phyloP scores from a whole-genome alignment of 1,140 invertebrate species.

The Apocrypta bakeri region DNA sequence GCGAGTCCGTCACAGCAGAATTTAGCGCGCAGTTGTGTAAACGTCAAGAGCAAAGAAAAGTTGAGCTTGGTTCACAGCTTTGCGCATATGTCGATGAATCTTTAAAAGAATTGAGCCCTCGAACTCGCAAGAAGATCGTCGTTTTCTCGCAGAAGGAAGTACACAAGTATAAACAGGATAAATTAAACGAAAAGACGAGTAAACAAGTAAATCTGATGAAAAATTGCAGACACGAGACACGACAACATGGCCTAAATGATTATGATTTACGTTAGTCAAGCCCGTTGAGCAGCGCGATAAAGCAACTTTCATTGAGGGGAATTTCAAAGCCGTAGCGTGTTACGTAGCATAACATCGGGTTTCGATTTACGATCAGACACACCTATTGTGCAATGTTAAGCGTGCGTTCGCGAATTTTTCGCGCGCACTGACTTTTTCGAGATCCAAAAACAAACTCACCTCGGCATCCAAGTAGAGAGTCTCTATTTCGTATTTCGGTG shows the following conservation, averaged over 20 bases:
- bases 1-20: slow-evolving; percentile 27
- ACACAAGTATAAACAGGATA: too few relatives aligned
- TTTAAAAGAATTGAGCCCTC: not conserved
- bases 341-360: not conserved
- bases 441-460: not conserved
- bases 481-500: slow-evolving; percentile 22
- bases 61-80: not conserved
- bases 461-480: not conserved
- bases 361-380: not conserved
- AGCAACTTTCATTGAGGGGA: slow-evolving; percentile 11
- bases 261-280: slow-evolving; percentile 6
- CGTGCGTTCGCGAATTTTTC: not conserved
- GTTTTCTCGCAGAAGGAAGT: not conserved
- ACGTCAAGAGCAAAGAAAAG: not conserved
- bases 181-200: not conserved
- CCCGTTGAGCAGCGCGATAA: slow-evolving; percentile 27
- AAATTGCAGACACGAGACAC: not conserved
- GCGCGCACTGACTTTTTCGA: not conserved
- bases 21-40: not conserved
- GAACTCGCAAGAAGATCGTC: not conserved
- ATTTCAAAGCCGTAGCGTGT: not conserved
- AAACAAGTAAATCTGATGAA: not conserved
- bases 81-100: not conserved
- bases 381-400: not conserved
- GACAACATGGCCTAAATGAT: slow-evolving; percentile 22